A percentile compares a stretch with the other conserved stretches of the same genome.
Evolutionary conservation across 92 coral and sea anemone genomes (phyloP).

Genomic region (Heteractis magnifica): DNA sequence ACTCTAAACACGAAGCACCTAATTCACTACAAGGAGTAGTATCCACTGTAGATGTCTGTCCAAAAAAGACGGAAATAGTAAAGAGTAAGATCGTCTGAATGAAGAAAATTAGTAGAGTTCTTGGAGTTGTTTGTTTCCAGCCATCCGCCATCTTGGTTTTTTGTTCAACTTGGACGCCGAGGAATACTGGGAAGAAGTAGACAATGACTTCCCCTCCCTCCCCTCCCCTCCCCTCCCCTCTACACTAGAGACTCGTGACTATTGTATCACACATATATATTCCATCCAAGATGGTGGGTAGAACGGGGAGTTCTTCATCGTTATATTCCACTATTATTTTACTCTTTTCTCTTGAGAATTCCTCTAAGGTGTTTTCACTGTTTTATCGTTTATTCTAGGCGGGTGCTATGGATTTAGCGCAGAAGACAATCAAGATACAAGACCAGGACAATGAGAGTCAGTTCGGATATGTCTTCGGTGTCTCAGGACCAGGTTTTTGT

Average conservation of each 20-base stretch:
- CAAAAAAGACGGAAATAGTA: background rate
- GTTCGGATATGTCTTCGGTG: conserved; percentile 97
- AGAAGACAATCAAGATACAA: conserved; percentile 71
- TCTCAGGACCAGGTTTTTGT: conserved; percentile 93
- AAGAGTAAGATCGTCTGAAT: background rate
- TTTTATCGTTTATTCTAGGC: conserved; percentile 49
- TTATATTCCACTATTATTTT: conserved; percentile 9
- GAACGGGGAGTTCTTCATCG: conserved; percentile 9
- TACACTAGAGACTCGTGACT: conserved; percentile 61
- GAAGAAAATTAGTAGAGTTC: background rate
- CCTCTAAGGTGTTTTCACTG: background rate
- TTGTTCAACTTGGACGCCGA: background rate
- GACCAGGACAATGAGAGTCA: conserved; percentile 79
- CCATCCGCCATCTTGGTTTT: conserved; percentile 52
- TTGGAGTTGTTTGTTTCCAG: background rate
- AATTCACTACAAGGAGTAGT: conserved; percentile 47
- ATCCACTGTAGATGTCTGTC: conserved; percentile 12
- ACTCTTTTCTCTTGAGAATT: conserved; percentile 1
- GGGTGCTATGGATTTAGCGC: conserved; percentile 92
- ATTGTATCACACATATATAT: conserved; percentile 55
- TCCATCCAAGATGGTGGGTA: conserved; percentile 90
- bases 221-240: conserved; percentile 15
- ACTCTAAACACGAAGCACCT: conserved; percentile 71
- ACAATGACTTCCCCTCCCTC: background rate
- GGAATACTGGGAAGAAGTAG: conserved; percentile 38